A percentile compares a stretch with the other conserved stretches of the same genome.
These are phyloP conservation scores for Carpatolechia fugitivella DNA, from an alignment of 2,888 invertebrate species.

Conservation along the genomic window DNA sequence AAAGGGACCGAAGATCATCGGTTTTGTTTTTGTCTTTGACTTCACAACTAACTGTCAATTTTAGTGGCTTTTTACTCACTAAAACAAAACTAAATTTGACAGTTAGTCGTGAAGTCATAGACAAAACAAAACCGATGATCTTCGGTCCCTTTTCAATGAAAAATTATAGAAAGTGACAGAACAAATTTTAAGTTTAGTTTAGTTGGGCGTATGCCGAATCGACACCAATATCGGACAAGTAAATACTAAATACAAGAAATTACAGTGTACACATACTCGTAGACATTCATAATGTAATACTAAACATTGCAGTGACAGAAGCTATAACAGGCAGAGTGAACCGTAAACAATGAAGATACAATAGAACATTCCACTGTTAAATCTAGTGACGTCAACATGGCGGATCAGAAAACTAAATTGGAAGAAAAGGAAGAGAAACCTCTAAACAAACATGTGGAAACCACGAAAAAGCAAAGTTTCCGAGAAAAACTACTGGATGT, in stretches of 20 bases:
- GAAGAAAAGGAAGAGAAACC: slow-evolving; percentile 58
- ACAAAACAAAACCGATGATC: no score
- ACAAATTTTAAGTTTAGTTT: no score
- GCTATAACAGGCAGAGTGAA: slow-evolving; percentile 35
- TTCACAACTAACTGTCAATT: no score
- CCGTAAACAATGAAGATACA: slow-evolving; percentile 46
- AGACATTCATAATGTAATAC: slow-evolving; percentile 50
- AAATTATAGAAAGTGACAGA: no score
- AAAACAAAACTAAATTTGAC: no score
- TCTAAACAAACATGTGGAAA: slow-evolving; percentile 43
- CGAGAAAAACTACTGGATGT: slow-evolving; percentile 52
- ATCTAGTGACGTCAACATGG: slow-evolving; percentile 43
- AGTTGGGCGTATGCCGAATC: no score
- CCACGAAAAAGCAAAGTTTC: slow-evolving; percentile 53
- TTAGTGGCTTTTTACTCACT: no score
- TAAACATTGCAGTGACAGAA: slow-evolving; percentile 46
- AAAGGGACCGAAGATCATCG: no score
- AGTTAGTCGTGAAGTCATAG: no score
- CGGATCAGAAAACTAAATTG: slow-evolving; percentile 47
- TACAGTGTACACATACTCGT: slow-evolving; percentile 40
- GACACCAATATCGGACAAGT: slow-evolving; percentile 63
- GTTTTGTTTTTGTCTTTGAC: no score
- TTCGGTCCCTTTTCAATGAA: no score
- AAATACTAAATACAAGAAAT: slow-evolving; percentile 49
- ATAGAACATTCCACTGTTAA: slow-evolving; percentile 14